phyloP scores from a whole-genome alignment of 2,797 vertebrate genomes.

The Brachyalestes nurse region DNA sequence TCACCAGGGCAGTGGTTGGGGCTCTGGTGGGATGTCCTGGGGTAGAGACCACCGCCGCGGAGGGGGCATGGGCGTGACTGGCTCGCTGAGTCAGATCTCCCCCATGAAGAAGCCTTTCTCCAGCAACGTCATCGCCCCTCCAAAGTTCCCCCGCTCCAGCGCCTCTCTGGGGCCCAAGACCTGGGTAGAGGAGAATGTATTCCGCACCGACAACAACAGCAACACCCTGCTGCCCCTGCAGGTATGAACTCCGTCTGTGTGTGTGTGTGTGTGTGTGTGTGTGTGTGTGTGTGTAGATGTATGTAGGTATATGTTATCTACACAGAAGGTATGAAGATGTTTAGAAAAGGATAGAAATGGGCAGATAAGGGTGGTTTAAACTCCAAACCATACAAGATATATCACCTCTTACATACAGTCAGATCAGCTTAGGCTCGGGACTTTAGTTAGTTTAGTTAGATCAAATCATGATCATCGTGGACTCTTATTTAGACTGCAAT shows the following conservation, averaged over 20 bases:
- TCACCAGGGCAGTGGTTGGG: slow-evolving; percentile 94
- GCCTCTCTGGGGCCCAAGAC: slow-evolving; percentile 91
- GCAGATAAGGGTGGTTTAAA: not conserved
- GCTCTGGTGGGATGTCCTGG: slow-evolving; percentile 93
- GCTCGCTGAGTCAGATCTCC: slow-evolving; percentile 91
- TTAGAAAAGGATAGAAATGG: not conserved
- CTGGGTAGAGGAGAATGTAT: slow-evolving; percentile 96
- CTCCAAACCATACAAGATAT: not conserved
- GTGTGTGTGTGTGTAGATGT: not conserved
- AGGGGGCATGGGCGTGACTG: slow-evolving; percentile 88
- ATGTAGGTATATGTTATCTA: no score
- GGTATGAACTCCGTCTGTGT: slow-evolving; percentile 73
- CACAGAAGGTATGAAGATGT: no score
- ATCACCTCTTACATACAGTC: not conserved
- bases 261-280: slow-evolving; percentile 4
- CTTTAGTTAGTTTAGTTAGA: not conserved
- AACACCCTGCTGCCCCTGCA: slow-evolving; percentile 95
- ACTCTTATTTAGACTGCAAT: not conserved
- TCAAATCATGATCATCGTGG: not conserved
- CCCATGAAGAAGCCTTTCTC: slow-evolving; percentile 97
- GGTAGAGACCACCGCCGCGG: slow-evolving; percentile 92
- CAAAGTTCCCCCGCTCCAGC: slow-evolving; percentile 92
- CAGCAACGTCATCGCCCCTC: slow-evolving; percentile 95
- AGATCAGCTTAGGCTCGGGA: not conserved
- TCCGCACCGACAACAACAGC: slow-evolving; percentile 96